Evolutionary conservation across 2,797 vertebrate genomes (phyloP).

Genomic region (Synanceia verrucosa): DNA sequence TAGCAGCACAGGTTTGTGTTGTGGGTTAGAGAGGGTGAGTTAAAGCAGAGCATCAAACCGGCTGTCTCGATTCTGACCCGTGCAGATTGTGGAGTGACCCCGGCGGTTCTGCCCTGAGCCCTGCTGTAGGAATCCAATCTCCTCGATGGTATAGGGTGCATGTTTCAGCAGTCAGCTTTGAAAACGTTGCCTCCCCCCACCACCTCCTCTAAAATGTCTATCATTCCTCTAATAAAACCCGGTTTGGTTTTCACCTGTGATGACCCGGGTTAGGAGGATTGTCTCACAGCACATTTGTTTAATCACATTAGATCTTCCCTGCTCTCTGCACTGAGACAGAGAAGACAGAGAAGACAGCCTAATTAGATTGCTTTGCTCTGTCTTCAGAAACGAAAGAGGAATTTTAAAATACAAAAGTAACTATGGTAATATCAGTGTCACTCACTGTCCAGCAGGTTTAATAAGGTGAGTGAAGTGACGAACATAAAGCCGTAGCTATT

Average conservation of each 20-base stretch:
- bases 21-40: constrained; percentile 61
- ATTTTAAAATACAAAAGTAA: constrained; percentile 7
- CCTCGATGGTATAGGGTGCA: constrained; percentile 69
- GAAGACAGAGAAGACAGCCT: constrained; percentile 1
- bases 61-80: constrained; percentile 74
- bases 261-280: constrained; percentile 45
- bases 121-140: constrained; percentile 80
- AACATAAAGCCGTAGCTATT: constrained; percentile 38
- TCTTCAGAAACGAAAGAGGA: constrained; percentile 5
- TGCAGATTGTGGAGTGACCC: constrained; percentile 81
- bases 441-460: constrained; percentile 29
- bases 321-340: constrained; percentile 10
- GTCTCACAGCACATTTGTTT: constrained; percentile 58
- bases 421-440: constrained; percentile 1
- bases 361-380: constrained; percentile 16
- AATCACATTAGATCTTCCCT: constrained; percentile 54
- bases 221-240: constrained; percentile 67
- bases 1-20: constrained; percentile 54
- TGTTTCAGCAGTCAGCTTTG: constrained; percentile 75
- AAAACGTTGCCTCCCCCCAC: constrained; percentile 60
- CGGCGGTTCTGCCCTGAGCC: constrained; percentile 56
- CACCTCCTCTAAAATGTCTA: constrained; percentile 53
- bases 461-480: constrained; percentile 43
- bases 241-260: constrained; percentile 66
- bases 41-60: constrained; percentile 78